These are phyloP conservation scores for Chlorodrepanis virens DNA, from an alignment of 2,113 vertebrate species.

Conservation along the genomic window DNA sequence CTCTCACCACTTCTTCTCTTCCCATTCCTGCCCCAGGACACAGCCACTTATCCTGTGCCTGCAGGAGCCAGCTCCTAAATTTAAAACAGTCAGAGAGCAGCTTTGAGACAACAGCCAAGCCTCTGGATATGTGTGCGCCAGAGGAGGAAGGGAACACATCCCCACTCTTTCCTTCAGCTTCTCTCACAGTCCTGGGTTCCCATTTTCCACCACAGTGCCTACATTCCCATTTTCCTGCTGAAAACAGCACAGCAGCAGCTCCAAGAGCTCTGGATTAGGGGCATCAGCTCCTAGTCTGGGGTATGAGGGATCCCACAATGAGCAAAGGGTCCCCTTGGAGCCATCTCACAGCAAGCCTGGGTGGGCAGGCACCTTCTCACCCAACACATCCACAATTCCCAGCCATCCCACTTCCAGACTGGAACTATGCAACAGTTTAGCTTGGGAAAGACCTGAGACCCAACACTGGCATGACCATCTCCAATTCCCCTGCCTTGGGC, in stretches of 20 bases:
- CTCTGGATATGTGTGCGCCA: not conserved
- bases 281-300: not conserved
- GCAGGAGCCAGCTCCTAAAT: not conserved
- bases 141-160: not conserved
- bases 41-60: not conserved
- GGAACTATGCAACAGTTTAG: accelerated
- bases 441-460: not conserved
- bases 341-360: not conserved
- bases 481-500: not conserved
- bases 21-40: not conserved
- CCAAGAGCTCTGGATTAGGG: not conserved
- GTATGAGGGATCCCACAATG: not conserved
- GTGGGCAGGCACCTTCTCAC: not conserved
- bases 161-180: not conserved
- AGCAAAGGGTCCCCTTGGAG: not conserved
- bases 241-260: not conserved
- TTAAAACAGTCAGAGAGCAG: not conserved
- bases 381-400: accelerated
- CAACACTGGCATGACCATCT: not conserved
- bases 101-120: conserved; percentile 8
- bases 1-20: not conserved
- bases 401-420: not conserved
- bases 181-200: not conserved
- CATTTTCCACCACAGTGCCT: not conserved
- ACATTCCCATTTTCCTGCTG: accelerated